Evolutionary conservation across 30 jellyfish, hydroid and myxozoan species (phyloP).

Genomic region (Mastigias papua): DNA sequence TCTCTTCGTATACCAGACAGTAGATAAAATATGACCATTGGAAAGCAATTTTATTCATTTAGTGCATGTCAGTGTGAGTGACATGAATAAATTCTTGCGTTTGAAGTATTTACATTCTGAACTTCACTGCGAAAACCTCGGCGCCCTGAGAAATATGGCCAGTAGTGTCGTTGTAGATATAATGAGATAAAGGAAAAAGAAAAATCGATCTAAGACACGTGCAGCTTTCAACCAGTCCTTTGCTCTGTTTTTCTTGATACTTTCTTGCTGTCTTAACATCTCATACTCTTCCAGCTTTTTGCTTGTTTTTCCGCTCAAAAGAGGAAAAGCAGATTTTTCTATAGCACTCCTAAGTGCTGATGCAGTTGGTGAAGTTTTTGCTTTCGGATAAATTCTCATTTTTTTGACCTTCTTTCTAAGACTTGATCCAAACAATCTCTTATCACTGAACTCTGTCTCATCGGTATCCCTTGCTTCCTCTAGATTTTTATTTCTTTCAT

Average conservation of each 20-base stretch:
- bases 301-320: constrained; percentile 1
- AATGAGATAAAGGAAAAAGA: constrained; percentile 61
- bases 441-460: neutral
- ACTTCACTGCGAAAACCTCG: constrained; percentile 52
- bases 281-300: constrained; percentile 44
- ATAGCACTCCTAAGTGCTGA: constrained; percentile 8
- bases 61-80: no score
- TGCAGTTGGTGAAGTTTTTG: neutral
- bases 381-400: neutral
- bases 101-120: neutral
- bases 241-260: constrained; percentile 41
- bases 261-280: constrained; percentile 26
- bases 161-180: constrained; percentile 68
- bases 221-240: constrained; percentile 88
- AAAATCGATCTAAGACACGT: constrained; percentile 71
- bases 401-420: neutral
- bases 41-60: no score
- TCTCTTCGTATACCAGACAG: no score
- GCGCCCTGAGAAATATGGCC: constrained; percentile 82
- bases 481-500: neutral
- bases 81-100: neutral
- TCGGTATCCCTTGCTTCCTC: neutral
- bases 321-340: constrained; percentile 6
- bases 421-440: neutral
- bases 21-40: no score